Evolutionary conservation across 2,113 vertebrate genomes (phyloP), one percentile per base, ranked within the genome.

Genomic region (Sinosuthora webbiana): DNA sequence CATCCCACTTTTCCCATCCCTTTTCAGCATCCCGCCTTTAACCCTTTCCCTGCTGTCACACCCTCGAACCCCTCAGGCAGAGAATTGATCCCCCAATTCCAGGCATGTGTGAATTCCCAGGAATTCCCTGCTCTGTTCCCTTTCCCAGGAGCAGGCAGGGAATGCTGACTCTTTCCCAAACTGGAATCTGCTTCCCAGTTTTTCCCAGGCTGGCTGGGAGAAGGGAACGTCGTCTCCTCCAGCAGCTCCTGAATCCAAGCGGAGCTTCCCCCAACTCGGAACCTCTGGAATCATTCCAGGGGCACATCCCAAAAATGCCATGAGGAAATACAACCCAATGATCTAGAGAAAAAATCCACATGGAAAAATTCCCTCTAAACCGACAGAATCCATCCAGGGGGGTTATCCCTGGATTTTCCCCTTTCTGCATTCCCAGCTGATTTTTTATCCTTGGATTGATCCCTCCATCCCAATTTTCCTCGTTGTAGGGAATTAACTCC

Each of bases 21-120:
- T 18, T 9, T 5, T 14, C 55, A 30, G 10, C 33, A 21, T 12
- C 20, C 23, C 13, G 2, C 17, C 59, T 77, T 62, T 39, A 71
- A 20, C 27, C 31, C 49, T 27, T 69, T 59, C n/a, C 18, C 7
- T 59, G 6, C 17, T 31, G 11, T 14, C 13, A 1, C 8, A 18
- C 7, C 52, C 47, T 11, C 35, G 22, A 14, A 22, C 28, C 33
- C 25, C 35, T 19, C 8, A 11, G 42, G 16, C 25, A 52, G 45
- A 37, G 31, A 42, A 6, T 7, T 20, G 16, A 27, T 18, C 18
- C 28, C 30, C 6, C 44, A 10, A 4, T 57, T 55, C 76, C 62
- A 79, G 44, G 35, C 0, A 0, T 3, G 2, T 9, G 4, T 4
- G 18, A 0, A 28, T 37, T 33, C 23, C 44, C 67, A 45, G 65